Percentiles rank a stretch among this genome's conserved stretches.
Evolutionary conservation across 2,113 vertebrate species (phyloP).

Genomic region (Parus major): DNA sequence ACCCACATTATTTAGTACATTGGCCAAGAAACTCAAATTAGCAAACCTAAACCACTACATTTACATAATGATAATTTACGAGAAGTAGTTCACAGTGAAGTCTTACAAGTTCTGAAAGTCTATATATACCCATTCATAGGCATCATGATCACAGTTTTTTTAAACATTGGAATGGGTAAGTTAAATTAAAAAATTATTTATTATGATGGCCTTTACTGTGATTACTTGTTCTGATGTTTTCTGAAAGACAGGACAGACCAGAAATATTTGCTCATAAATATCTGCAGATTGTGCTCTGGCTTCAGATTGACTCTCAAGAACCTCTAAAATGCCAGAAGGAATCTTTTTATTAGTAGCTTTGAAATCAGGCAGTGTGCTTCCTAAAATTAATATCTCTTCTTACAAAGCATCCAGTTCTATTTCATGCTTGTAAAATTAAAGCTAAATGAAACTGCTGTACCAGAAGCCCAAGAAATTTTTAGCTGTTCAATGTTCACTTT

Average conservation of each 20-base stretch:
- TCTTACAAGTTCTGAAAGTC: neutral
- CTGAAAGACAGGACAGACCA: neutral
- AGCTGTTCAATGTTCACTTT: neutral
- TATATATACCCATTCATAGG: neutral
- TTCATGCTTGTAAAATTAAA: neutral
- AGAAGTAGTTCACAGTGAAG: neutral
- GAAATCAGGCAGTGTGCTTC: neutral
- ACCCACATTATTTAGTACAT: no score
- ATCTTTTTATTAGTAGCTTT: neutral
- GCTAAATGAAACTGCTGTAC: neutral
- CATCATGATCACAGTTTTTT: neutral
- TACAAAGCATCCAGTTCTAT: neutral
- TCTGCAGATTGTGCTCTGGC: neutral
- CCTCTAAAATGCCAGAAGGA: neutral
- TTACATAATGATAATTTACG: neutral
- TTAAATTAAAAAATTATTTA: neutral
- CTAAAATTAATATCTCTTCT: neutral
- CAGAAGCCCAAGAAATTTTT: neutral
- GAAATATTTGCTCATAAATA: neutral
- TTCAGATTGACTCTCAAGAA: neutral
- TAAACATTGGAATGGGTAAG: accelerated
- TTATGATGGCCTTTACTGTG: no score
- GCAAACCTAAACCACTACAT: neutral
- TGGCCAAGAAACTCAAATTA: no score
- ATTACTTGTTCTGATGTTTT: neutral